Evolutionary conservation across 1,140 invertebrate genomes (phyloP), one percentile per base, ranked within the genome.

Genomic region (Drosophila neocordata): DNA sequence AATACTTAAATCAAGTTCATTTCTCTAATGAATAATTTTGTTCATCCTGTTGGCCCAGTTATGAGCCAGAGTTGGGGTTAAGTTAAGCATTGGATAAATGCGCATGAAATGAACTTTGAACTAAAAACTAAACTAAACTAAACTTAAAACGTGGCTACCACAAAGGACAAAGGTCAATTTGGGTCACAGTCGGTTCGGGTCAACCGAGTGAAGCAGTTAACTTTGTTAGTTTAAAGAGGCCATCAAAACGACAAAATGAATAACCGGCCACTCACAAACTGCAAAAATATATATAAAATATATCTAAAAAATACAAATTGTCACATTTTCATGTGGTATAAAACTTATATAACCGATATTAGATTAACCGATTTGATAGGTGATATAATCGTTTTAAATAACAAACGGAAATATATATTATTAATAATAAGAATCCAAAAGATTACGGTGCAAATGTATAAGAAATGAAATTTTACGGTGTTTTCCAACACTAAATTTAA

Each of bases 31-130:
- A 48, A 48, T 48, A 48, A 48, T 48, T 48, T 48, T 20, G 15
- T 20, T 4, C 41, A 20, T 48, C 2, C 15, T 48, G 41, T 48
- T 48, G 41, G 15, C 41, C 41, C 15, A 48, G 15, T 48, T 48
- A 31, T 31, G 41, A 48, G n/a, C 15, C 8, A 20, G 41, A 48
- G 41, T 6, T 31, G 4, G 27, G 27, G 27, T 31, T 7, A 31
- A 24, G 4, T 48, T 48, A 48, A 48, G 8, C 41, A 48, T 48
- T 48, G 41, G 15, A 48, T 48, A 48, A 48, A 48, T 20, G 41
- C 41, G 15, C 41, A 48, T 48, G 41, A 48, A 48, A 48, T 48
- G 41, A 48, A 48, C 41, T 48, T 48, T 48, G 41, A 48, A 48
- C 41, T 48, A 48, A 48, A 48, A 48, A 48, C 41, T 48, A 48